Conservation (phyloP, 2,113 vertebrate species). For the Glaucomys volans region DNA sequence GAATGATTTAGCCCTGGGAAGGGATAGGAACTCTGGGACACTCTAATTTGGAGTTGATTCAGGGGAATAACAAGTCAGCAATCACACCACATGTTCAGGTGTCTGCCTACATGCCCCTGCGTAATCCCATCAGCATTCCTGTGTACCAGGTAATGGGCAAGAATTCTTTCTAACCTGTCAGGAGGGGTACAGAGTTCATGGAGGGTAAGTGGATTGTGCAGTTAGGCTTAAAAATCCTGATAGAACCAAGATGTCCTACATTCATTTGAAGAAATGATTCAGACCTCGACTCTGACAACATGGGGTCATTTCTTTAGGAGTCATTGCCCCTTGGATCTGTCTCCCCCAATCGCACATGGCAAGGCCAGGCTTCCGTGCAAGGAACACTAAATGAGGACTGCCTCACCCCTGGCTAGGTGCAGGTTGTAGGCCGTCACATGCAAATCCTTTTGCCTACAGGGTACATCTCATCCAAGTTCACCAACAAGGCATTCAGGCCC, state of each 20-base stretch:
- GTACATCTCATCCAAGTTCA: too few species aligned
- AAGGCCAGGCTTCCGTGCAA: background rate
- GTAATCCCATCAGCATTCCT: background rate
- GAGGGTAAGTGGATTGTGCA: background rate
- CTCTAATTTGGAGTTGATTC: background rate
- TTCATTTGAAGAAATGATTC: background rate
- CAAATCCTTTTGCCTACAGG: accelerated
- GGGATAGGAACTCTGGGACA: background rate
- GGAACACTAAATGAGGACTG: too few species aligned
- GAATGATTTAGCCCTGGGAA: background rate
- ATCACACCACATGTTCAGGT: background rate
- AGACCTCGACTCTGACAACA: background rate
- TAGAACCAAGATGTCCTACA: background rate
- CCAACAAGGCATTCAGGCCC: too few species aligned
- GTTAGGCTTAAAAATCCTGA: background rate
- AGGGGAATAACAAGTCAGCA: background rate
- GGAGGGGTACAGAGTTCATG: background rate
- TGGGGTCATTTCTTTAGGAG: background rate
- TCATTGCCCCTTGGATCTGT: background rate
- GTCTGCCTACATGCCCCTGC: background rate
- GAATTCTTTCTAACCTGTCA: background rate
- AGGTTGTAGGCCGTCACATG: background rate
- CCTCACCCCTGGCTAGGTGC: background rate
- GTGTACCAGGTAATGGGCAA: background rate
- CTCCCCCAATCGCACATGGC: background rate